Base-by-base conservation (phyloP, 1,140 invertebrate genomes). In the Drusus annulatus region DNA sequence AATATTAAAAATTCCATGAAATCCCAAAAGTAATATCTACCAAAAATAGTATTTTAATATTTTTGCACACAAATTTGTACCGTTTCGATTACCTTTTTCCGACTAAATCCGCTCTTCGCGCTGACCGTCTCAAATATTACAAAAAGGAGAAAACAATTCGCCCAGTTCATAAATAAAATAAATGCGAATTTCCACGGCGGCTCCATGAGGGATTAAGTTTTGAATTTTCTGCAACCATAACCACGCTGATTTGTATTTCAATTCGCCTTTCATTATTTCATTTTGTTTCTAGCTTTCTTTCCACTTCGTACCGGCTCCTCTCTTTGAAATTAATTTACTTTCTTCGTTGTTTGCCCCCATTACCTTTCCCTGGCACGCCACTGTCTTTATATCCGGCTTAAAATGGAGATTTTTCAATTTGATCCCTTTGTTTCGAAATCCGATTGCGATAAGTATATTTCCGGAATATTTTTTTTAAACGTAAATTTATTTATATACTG, bases 191-290 rank as follows among this genome's bases (percentile, higher is more conserved):
- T n/a, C 54, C 17, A 21, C 75, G 50, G 71, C 71, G 23, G 36
- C 36, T 45, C 36, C 36, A 45, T 45, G 31, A 51, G 76, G n/a
- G 76, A 78, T 78, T 69, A 78, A 78, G 36, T 69, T 69, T 69
- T 69, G 76, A 78, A 78, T 78, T 78, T 78, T 78, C 76, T 77
- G 75, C 75, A 77, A 77, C 17, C 76, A 65, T 78, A 63, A 54
- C 50, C 50, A 68, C 50, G 63, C 50, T 78, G 60, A 78, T 78
- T 78, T 69, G 76, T 78, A 69, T 77, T 77, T 77, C 76, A 77
- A 65, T 65, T 77, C 62, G 36, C 62, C 17, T 69, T 78, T 62
- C 76, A 68, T 78, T 31, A 78, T 45, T 78, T 69, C 28, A 65
- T 78, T 78, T 78, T 69, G 62, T 78, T 68, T 54, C 52, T 19